Evolutionary conservation across 2,113 vertebrate genomes (phyloP).

Genomic region (Leptobrachium leishanense): DNA sequence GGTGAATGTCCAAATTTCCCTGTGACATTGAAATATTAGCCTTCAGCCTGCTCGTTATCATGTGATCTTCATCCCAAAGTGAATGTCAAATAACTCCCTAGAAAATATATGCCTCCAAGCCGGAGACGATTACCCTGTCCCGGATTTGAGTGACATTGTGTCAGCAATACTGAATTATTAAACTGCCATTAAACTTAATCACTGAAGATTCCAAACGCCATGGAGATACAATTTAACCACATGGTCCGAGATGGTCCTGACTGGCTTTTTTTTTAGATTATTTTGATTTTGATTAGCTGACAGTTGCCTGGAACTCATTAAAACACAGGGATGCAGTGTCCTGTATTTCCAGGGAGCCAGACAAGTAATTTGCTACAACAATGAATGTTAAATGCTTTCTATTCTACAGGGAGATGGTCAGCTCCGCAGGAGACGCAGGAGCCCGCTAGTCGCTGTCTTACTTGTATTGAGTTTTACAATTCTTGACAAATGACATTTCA

Average conservation of each 20-base stretch:
- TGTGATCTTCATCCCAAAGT: neutral
- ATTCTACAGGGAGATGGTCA: neutral
- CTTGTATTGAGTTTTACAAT: neutral
- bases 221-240: neutral
- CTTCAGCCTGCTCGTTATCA: neutral
- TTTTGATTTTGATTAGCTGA: neutral
- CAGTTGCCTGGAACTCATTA: neutral
- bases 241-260: neutral
- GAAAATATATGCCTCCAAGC: slow-evolving; percentile 1
- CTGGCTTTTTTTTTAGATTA: neutral
- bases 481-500: neutral
- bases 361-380: neutral
- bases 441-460: neutral
- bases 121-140: slow-evolving; percentile 13
- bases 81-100: neutral
- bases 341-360: neutral
- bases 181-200: neutral
- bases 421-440: neutral
- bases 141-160: neutral
- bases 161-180: neutral
- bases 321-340: neutral
- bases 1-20: neutral
- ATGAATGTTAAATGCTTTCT: neutral
- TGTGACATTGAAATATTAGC: neutral
- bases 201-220: neutral